These are phyloP conservation scores for Rana temporaria DNA, from an alignment of 2,113 vertebrate species.

Conservation along the genomic window DNA sequence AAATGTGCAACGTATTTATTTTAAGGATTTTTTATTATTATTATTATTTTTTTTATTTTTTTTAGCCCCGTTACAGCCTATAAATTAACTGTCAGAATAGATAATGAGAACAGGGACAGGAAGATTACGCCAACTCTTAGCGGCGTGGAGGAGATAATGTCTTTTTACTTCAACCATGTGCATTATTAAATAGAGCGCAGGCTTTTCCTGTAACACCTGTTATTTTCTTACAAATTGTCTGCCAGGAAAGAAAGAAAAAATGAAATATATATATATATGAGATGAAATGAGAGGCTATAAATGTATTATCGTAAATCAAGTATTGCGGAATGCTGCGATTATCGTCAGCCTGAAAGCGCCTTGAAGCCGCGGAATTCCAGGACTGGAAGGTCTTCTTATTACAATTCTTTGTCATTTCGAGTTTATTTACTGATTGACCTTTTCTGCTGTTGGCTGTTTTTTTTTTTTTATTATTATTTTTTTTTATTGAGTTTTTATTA, in stretches of 20 bases:
- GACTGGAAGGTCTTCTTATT: background rate
- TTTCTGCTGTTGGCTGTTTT: too few relatives aligned
- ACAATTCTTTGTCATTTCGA: background rate
- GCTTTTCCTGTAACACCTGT: conserved; percentile 38
- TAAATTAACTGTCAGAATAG: conserved; percentile 65
- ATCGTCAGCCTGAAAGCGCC: conserved; percentile 5
- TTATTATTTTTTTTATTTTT: conserved; percentile 63
- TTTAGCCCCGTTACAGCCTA: conserved; percentile 54
- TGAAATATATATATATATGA: too few relatives aligned
- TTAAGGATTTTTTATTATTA: conserved; percentile 55
- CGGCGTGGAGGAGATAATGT: conserved; percentile 60
- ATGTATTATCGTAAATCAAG: conserved; percentile 38
- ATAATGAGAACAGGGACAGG: conserved; percentile 58
- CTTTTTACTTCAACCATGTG: conserved; percentile 59
- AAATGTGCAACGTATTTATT: conserved; percentile 68
- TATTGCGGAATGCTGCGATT: conserved; percentile 15
- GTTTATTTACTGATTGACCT: too few relatives aligned
- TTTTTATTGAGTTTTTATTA: too few relatives aligned
- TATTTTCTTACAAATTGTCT: conserved; percentile 53
- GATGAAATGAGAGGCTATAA: conserved; percentile 44
- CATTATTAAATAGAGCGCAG: conserved; percentile 62
- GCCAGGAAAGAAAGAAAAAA: conserved; percentile 19
- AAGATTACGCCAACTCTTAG: conserved; percentile 64
- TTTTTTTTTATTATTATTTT: too few relatives aligned
- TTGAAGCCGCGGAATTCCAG: background rate